Evolutionary conservation across 2,113 vertebrate species (phyloP).

Genomic region (Halcyon malimbica): DNA sequence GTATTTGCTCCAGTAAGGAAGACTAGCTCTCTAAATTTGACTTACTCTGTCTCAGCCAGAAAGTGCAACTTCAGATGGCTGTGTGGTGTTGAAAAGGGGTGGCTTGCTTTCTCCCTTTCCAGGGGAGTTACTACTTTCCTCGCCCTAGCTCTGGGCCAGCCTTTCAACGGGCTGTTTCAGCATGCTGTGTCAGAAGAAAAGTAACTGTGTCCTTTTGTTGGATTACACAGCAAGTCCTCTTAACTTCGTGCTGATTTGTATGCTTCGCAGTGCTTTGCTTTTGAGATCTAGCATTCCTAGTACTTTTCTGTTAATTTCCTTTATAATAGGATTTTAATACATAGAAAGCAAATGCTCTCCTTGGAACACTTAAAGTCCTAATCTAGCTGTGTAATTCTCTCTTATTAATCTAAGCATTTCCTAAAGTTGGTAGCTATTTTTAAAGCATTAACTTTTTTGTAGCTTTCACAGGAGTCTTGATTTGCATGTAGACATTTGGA

Average conservation of each 20-base stretch:
- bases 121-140: not conserved
- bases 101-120: not conserved
- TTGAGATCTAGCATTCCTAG: not conserved
- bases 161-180: not conserved
- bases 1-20: not conserved
- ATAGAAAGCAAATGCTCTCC: slow-evolving; percentile 9
- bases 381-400: slow-evolving; percentile 9
- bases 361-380: slow-evolving; percentile 17
- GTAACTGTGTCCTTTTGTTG: not conserved
- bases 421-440: not conserved
- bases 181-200: not conserved
- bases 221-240: not conserved
- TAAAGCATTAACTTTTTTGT: not conserved
- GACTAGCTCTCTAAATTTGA: not conserved
- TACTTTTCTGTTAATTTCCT: slow-evolving; percentile 30
- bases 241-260: not conserved
- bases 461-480: not conserved
- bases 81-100: not conserved
- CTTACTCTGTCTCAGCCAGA: not conserved
- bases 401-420: slow-evolving; percentile 9
- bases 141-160: not conserved
- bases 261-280: not conserved
- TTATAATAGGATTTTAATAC: slow-evolving; percentile 48
- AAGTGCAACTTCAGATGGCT: rapidly evolving
- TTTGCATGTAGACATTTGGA: not conserved